These are phyloP conservation scores for Albula glossodonta DNA, from an alignment of 2,113 vertebrate species.

Conservation along the genomic window DNA sequence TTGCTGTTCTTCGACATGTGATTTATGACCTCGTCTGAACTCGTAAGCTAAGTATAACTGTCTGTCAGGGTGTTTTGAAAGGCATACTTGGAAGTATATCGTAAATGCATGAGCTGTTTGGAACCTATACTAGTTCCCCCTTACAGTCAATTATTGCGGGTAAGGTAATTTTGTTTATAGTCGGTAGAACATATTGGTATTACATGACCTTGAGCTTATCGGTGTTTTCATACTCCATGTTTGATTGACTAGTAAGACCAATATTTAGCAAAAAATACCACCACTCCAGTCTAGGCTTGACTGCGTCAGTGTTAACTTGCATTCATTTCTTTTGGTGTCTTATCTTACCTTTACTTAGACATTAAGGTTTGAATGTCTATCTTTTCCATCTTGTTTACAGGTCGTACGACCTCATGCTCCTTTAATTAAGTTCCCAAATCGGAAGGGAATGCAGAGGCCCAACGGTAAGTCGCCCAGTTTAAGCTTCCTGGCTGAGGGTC, in stretches of 20 bases:
- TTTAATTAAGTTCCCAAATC: slow-evolving; percentile 75
- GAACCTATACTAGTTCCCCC: too few relatives aligned
- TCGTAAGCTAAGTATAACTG: neutral
- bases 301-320: neutral
- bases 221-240: neutral
- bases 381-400: slow-evolving; percentile 48
- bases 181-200: neutral
- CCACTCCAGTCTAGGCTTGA: too few relatives aligned
- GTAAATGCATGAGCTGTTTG: neutral
- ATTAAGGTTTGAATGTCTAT: neutral
- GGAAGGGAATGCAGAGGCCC: slow-evolving; percentile 50
- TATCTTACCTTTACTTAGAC: neutral
- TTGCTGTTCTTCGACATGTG: neutral
- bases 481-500: too few relatives aligned
- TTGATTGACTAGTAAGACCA: neutral
- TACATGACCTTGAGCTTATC: neutral
- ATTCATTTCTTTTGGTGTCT: neutral
- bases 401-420: slow-evolving; percentile 68
- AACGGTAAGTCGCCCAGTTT: slow-evolving; percentile 59
- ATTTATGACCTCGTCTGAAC: neutral
- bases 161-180: neutral
- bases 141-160: too few relatives aligned
- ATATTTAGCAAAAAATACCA: too few relatives aligned
- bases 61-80: neutral
- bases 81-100: neutral